phyloP scores from a whole-genome alignment of 92 coral and sea anemone species.

The Paragorgia papillata region DNA sequence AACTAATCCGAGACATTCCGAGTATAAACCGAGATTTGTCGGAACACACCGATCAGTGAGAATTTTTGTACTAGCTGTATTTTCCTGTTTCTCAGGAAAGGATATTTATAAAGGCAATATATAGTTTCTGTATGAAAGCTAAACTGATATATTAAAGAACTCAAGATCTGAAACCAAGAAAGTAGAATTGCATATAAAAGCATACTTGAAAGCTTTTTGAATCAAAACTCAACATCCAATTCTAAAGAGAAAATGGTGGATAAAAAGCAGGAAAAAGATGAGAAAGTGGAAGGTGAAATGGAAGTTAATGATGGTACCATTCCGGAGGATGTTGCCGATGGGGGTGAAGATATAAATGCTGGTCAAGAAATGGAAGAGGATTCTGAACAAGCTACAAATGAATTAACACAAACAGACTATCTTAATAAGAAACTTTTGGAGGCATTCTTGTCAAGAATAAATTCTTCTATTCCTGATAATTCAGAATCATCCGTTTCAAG shows the following conservation, averaged over 20 bases:
- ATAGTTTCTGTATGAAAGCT: conserved; percentile 35
- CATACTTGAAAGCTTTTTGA: too few species aligned
- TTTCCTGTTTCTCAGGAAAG: too few species aligned
- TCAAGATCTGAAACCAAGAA: background rate
- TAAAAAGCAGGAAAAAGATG: conserved; percentile 6
- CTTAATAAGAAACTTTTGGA: conserved; percentile 78
- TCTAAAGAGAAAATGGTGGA: conserved; percentile 7
- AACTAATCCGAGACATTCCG: too few species aligned
- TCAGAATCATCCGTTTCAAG: background rate
- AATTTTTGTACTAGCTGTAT: too few species aligned
- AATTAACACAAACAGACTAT: conserved; percentile 94
- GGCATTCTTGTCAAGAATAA: conserved; percentile 77
- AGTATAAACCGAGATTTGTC: too few species aligned
- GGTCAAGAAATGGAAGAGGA: background rate
- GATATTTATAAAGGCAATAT: too few species aligned
- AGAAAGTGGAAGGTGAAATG: background rate
- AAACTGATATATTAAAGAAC: background rate
- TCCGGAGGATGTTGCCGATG: background rate
- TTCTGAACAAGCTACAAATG: conserved; percentile 37
- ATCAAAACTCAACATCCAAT: too few species aligned
- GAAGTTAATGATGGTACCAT: conserved; percentile 3
- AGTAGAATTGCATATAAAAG: background rate
- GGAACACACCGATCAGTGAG: too few species aligned
- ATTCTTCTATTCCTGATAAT: conserved; percentile 33
- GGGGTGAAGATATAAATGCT: background rate